These are phyloP conservation scores for Leuciscus idus DNA, from an alignment of 2,113 vertebrate species.

Conservation along the genomic window DNA sequence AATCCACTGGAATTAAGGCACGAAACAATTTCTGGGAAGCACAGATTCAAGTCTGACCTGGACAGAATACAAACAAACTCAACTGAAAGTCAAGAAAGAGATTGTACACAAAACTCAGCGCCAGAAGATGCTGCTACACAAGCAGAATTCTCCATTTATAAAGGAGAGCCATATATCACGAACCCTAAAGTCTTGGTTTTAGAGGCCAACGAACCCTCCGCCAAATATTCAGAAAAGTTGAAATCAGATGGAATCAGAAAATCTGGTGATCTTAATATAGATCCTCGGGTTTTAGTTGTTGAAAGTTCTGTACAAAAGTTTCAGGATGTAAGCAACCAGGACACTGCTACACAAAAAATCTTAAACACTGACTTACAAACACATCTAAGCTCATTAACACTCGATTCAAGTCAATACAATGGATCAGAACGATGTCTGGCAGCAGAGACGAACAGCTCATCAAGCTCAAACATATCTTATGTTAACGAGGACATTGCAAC, in stretches of 20 bases:
- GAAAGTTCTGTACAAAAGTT: neutral
- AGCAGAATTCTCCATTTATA: neutral
- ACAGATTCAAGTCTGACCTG: neutral
- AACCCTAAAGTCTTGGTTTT: neutral
- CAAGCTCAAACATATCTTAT: neutral
- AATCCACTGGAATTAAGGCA: neutral
- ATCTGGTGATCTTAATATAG: neutral
- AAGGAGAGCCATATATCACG: neutral
- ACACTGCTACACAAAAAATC: no score
- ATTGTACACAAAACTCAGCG: neutral
- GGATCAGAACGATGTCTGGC: neutral
- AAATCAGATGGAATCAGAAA: neutral
- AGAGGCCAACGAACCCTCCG: neutral
- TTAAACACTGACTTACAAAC: neutral
- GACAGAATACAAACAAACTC: neutral
- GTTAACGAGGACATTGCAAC: slow-evolving; percentile 29
- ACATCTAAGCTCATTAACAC: neutral
- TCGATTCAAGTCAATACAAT: slow-evolving; percentile 5
- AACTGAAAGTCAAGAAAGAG: neutral
- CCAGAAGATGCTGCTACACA: neutral
- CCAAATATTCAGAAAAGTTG: neutral
- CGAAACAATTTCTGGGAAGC: neutral
- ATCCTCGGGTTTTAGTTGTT: neutral
- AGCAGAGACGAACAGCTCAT: neutral
- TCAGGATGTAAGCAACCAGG: slow-evolving; percentile 3